Evolutionary conservation across 2,797 vertebrate genomes (phyloP).

Genomic region (Dicrostonyx torquatus): DNA sequence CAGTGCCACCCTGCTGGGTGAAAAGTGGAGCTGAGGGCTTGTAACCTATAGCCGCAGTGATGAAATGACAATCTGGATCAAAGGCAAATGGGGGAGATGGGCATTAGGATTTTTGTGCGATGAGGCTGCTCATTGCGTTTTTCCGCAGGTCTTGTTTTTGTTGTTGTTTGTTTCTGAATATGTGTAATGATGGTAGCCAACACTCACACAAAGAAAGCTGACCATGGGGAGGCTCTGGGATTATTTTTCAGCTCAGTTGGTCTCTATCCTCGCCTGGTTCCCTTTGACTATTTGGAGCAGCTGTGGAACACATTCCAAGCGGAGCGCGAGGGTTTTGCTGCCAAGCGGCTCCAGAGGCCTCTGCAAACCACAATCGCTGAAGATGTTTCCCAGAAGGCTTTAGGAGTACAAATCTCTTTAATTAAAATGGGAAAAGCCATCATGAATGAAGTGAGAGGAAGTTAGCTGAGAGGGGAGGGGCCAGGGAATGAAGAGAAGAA

Average conservation of each 20-base stretch:
- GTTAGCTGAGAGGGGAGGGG: slow-evolving; percentile 42
- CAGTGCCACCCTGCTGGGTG: not conserved
- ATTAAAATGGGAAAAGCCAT: slow-evolving; percentile 76
- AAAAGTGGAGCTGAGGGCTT: not conserved
- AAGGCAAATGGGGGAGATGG: not conserved
- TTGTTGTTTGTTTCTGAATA: not conserved
- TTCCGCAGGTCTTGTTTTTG: not conserved
- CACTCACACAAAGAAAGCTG: not conserved
- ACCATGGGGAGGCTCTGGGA: not conserved
- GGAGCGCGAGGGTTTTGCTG: slow-evolving; percentile 12
- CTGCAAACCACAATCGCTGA: slow-evolving; percentile 35
- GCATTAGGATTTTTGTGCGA: slow-evolving; percentile 39
- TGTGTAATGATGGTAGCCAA: not conserved
- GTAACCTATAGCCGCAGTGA: not conserved
- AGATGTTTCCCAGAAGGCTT: slow-evolving; percentile 72
- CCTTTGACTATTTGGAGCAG: slow-evolving; percentile 7
- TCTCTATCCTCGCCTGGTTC: not conserved
- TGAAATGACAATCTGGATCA: not conserved
- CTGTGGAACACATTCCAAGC: not conserved
- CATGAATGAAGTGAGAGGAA: slow-evolving; percentile 3
- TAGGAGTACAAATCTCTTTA: slow-evolving; percentile 69
- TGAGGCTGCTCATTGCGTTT: not conserved
- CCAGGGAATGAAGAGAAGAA: slow-evolving; percentile 46
- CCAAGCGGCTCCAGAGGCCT: not conserved
- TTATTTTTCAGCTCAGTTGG: not conserved